Evolutionary conservation across 2,113 vertebrate genomes (phyloP).

Genomic region (Brienomyrus longianalis): DNA sequence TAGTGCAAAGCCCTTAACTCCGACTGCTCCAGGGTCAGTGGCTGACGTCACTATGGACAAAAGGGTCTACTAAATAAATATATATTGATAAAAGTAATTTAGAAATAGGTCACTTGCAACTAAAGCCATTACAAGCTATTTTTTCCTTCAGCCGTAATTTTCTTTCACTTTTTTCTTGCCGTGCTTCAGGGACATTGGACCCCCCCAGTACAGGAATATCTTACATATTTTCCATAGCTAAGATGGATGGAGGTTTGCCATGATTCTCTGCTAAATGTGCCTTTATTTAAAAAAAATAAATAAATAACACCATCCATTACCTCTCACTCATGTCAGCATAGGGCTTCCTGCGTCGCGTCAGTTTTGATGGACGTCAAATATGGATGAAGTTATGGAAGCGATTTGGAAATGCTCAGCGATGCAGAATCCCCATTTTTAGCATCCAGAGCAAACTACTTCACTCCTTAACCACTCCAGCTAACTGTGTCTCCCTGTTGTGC

Average conservation of each 20-base stretch:
- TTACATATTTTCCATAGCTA: not conserved
- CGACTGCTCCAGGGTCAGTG: not conserved
- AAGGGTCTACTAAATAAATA: not conserved
- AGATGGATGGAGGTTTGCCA: not conserved
- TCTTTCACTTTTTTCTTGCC: not conserved
- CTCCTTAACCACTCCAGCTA: not conserved
- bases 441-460: too few species aligned
- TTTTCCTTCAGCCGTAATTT: not conserved
- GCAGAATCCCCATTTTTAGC: not conserved
- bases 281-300: not conserved
- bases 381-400: not conserved
- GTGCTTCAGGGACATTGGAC: not conserved
- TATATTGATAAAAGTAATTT: not conserved
- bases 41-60: not conserved
- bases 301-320: not conserved
- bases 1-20: not conserved
- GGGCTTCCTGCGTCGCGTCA: not conserved
- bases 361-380: not conserved
- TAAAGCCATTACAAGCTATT: not conserved
- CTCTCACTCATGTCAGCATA: not conserved
- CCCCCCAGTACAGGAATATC: not conserved
- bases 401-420: not conserved
- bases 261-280: not conserved
- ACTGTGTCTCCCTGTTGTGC: not conserved
- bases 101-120: not conserved